These are phyloP conservation scores for Hydrozoanthus gracilis DNA, from an alignment of 92 coral and sea anemone species.

Conservation along the genomic window DNA sequence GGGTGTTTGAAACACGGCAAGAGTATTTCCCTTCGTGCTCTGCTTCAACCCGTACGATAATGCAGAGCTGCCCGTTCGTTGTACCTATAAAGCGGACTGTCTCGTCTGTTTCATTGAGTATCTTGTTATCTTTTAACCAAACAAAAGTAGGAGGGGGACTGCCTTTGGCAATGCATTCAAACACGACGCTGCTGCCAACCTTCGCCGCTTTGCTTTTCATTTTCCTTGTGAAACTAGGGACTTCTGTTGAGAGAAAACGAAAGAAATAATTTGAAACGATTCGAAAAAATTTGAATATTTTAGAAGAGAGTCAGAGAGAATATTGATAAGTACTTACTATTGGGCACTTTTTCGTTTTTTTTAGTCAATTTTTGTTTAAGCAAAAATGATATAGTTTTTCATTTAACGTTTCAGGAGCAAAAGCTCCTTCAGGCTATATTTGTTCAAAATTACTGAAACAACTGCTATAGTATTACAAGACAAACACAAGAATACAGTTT, in stretches of 20 bases:
- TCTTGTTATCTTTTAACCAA: slow-evolving; percentile 66
- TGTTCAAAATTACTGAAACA: too few relatives aligned
- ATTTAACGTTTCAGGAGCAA: too few relatives aligned
- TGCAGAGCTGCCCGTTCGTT: slow-evolving; percentile 70
- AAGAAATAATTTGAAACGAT: too few relatives aligned
- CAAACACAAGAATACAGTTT: too few relatives aligned
- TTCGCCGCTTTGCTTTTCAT: slow-evolving; percentile 61
- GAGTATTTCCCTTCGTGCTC: slow-evolving; percentile 71
- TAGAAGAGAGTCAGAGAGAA: too few relatives aligned
- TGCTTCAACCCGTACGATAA: slow-evolving; percentile 58
- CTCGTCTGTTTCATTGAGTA: slow-evolving; percentile 31
- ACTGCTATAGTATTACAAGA: too few relatives aligned
- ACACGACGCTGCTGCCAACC: slow-evolving; percentile 70
- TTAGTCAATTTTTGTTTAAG: too few relatives aligned
- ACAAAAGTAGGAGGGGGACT: slow-evolving; percentile 71
- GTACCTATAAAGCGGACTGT: slow-evolving; percentile 66
- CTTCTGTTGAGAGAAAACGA: slow-evolving; percentile 43
- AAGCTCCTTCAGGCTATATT: too few relatives aligned
- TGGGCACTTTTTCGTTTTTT: too few relatives aligned
- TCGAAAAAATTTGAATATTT: background rate
- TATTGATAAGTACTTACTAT: too few relatives aligned
- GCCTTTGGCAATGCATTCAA: slow-evolving; percentile 75
- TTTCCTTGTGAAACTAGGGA: slow-evolving; percentile 59
- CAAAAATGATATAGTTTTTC: too few relatives aligned
- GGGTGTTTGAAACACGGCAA: slow-evolving; percentile 75